Evolutionary conservation across 2,888 invertebrate species (phyloP).

Genomic region (Campaea margaritaria): DNA sequence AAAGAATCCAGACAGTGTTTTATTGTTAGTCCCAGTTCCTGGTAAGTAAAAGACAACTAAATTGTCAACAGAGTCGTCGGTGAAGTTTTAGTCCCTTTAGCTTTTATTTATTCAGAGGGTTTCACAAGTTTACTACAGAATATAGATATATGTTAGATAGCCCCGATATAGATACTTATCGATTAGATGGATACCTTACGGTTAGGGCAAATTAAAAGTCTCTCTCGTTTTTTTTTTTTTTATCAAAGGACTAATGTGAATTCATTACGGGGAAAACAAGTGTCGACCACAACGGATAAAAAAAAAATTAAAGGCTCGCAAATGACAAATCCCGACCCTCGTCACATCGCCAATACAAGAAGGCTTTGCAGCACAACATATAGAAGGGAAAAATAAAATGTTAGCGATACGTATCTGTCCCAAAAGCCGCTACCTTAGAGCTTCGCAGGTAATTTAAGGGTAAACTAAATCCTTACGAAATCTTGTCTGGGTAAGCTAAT

Average conservation of each 20-base stretch:
- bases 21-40: too few species aligned
- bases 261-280: neutral
- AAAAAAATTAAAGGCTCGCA: conserved; percentile 7
- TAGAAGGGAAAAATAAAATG: conserved; percentile 12
- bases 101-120: too few species aligned
- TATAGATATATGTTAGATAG: too few species aligned
- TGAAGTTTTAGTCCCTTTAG: too few species aligned
- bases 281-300: too few species aligned
- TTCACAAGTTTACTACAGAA: too few species aligned
- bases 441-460: conserved; percentile 2
- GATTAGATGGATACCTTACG: too few species aligned
- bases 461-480: conserved; percentile 4
- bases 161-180: too few species aligned
- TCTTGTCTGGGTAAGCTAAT: neutral
- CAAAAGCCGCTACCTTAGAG: neutral
- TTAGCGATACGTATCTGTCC: conserved; percentile 2
- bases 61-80: too few species aligned
- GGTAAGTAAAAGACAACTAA: too few species aligned
- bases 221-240: too few species aligned
- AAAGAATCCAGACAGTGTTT: neutral
- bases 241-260: neutral
- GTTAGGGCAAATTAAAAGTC: too few species aligned
- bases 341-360: conserved; percentile 14
- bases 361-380: conserved; percentile 7
- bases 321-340: conserved; percentile 15